These are phyloP conservation scores for Hipposideros larvatus DNA, from an alignment of 2,797 vertebrate genomes.

Conservation along the genomic window DNA sequence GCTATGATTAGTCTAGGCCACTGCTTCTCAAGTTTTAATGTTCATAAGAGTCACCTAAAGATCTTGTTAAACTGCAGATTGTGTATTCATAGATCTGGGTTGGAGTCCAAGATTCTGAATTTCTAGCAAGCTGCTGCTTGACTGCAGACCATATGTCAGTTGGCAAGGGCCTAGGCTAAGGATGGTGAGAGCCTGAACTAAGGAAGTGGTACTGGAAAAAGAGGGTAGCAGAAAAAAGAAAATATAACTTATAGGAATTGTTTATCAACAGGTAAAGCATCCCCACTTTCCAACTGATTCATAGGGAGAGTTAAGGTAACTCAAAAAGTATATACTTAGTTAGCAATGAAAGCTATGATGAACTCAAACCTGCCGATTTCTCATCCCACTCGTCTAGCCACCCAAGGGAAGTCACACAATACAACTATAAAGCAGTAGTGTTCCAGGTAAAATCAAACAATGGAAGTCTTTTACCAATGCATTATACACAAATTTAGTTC, in stretches of 20 bases:
- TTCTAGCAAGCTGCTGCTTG: slow-evolving; percentile 53
- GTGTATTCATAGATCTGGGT: slow-evolving; percentile 20
- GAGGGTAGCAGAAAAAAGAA: slow-evolving; percentile 11
- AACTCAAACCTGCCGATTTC: not conserved
- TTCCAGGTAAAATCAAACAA: slow-evolving; percentile 2
- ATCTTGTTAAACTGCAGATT: slow-evolving; percentile 46
- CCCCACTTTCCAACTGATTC: not conserved
- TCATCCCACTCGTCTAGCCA: not conserved
- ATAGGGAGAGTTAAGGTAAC: not conserved
- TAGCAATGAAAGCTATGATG: not conserved
- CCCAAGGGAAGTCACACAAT: not conserved
- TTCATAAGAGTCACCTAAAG: slow-evolving; percentile 37
- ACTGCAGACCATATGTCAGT: slow-evolving; percentile 1
- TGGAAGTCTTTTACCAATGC: not conserved
- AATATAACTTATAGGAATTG: not conserved
- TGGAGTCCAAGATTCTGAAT: not conserved
- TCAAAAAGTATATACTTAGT: not conserved
- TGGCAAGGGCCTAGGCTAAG: not conserved
- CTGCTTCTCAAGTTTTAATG: slow-evolving; percentile 49
- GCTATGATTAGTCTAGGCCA: slow-evolving; percentile 35
- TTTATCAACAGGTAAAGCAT: not conserved
- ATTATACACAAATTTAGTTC: not conserved
- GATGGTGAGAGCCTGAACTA: not conserved
- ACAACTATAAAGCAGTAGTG: not conserved
- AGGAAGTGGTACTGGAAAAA: not conserved